Evolutionary conservation across 1,140 invertebrate genomes (phyloP), one percentile per base, ranked within the genome.

Genomic region (Polyergus mexicanus): DNA sequence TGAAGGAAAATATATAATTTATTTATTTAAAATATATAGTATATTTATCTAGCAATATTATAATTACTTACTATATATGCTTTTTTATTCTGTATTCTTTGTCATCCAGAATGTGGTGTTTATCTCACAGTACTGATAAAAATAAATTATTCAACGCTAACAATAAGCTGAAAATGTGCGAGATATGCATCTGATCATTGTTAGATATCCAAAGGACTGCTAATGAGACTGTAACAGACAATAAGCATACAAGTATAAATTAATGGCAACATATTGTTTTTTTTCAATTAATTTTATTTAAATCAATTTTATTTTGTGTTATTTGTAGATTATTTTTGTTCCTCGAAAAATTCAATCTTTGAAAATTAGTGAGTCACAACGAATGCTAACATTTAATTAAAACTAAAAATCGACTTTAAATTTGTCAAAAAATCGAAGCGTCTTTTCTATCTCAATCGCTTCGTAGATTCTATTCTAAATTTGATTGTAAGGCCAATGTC

Each of bases 401-500:
- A 2, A 28, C 2, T 41, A 44, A 68, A 68, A 68, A 68, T 68
- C 10, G 32, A 41, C 10, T 16, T 10, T 5, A n/a, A 69, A 69
- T 28, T 25, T n/a, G 8, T 68, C 65, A 28, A 35, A 2, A 13
- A 47, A 4, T 19, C 16, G 13, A 47, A 51, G 16, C 47, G 13
- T 51, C 47, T 51, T 51, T 51, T 51, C 47, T 51, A 51, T 51
- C 47, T 51, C 47, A 19, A 7, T 22, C 3, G 5, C 8, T 13
- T 10, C n/a, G 22, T 25, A 32, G 3, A 7, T 68, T 19, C n/a
- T 51, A 32, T 32, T 68, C 63, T 60, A 58, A 71, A 62, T 72
- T 60, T 25, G 28, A 51, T 13, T 35, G 19, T 47, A 28, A 83
- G 25, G 68, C 22, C 78, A 83, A 83, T 83, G 78, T 74, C 78